Evolutionary conservation across 2,888 invertebrate species (phyloP), one percentile per base, ranked within the genome.

Genomic region (Rhodophaea formosa): DNA sequence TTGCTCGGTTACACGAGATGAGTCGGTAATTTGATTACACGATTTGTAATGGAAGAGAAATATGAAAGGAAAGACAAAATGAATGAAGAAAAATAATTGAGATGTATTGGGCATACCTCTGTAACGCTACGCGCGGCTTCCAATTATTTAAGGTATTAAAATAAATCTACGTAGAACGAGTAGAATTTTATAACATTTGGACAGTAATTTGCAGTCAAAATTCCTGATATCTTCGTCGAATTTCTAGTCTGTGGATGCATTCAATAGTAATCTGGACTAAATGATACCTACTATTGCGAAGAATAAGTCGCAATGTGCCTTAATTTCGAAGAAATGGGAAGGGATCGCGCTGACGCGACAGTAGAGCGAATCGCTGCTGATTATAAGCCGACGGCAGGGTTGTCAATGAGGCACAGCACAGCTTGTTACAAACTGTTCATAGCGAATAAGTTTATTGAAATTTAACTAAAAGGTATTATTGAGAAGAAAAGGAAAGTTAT

Each of bases 331-430:
- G 56, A 61, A 62, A 62, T 59, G 60, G 59, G 52, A 58, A 70
- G 65, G 70, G 70, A 70, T 75, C 70, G 60, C 63, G 72, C 72
- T 75, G 71, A 72, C 65, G 64, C 59, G 66, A 59, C 66, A 63
- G 52, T 62, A 65, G n/a, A n/a, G 63, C 67, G 62, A 65, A 69
- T 67, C 64, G 65, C 61, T 64, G 58, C 58, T 66, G 67, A 70
- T 71, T 67, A 69, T 67, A 61, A 59, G 35, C 44, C 44, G 32
- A 12, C 12, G n/a, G n/a, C 14, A 53, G 53, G 53, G 53, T 30
- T 53, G 44, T 3, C 53, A 30, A 1, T 8, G 8, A 46, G n/a
- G n/a, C n/a, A n/a, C n/a, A n/a, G n/a, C n/a, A n/a, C n/a, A n/a
- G n/a, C n/a, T n/a, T n/a, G n/a, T n/a, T n/a, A n/a, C n/a, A n/a